Evolutionary conservation across 2,888 invertebrate genomes (phyloP).

Genomic region (Dryadula phaetusa): DNA sequence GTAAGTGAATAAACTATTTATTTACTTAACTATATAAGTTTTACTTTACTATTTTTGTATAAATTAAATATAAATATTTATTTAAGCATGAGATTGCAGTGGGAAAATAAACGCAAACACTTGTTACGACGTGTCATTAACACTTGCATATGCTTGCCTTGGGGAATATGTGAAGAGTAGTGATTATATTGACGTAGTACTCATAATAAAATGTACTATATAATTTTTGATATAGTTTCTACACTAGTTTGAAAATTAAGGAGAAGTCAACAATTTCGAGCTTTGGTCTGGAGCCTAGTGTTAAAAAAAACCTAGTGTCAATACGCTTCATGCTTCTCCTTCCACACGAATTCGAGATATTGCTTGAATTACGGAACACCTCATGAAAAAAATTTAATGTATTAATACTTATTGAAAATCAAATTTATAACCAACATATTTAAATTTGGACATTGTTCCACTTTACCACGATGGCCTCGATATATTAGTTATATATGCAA

Average conservation of each 20-base stretch:
- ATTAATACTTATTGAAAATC: too few species aligned
- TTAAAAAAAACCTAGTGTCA: too few species aligned
- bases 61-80: conserved; percentile 18
- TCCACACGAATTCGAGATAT: too few species aligned
- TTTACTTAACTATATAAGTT: neutral
- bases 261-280: neutral
- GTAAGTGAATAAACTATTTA: neutral
- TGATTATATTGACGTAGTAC: neutral
- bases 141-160: conserved; percentile 32
- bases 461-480: too few species aligned
- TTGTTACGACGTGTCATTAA: conserved; percentile 36
- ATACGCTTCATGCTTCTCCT: too few species aligned
- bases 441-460: too few species aligned
- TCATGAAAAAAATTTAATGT: too few species aligned
- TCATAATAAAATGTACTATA: neutral
- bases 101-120: conserved; percentile 25
- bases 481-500: too few species aligned
- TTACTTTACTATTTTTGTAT: neutral
- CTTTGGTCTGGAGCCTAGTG: neutral
- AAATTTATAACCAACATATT: too few species aligned
- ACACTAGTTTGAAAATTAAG: neutral
- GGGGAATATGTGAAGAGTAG: conserved; percentile 29
- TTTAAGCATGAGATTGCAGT: neutral
- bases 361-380: too few species aligned
- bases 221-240: neutral